Evolutionary conservation across 2,113 vertebrate genomes (phyloP), one percentile per base, ranked within the genome.

Genomic region (Tylochromis polylepis): DNA sequence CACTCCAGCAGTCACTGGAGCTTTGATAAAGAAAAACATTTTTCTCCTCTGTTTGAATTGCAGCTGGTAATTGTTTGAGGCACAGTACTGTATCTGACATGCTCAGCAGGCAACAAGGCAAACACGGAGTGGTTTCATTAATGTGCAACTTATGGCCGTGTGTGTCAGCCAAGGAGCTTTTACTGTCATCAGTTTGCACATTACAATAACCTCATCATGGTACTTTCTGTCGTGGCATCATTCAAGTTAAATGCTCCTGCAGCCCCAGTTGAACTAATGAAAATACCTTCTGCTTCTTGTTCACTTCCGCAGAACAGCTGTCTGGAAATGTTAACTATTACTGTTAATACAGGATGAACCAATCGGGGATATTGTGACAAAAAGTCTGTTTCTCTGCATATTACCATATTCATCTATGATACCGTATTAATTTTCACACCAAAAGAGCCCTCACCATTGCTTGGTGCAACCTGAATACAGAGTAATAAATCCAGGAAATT

Each of bases 51-150:
- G 43, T 55, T 79, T 57, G 58, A 86, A 58, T 60, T 81, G 82
- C 59, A 31, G 67, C 82, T 49, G 79, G 83, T 87, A 87, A 88
- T 87, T 83, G 82, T 87, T 78, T 62, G 70, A 90, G 67, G 67
- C 49, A 22, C 75, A 85, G 82, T 62, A 5, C 34, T 91, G 81
- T 75, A 57, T 89, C 82, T 56, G 46, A 88, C 67, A 84, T 67
- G 56, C 90, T 91, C 92, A 87, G 88, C 84, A 81, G 89, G 88
- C 81, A 80, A 49, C 79, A 49, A 87, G 84, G 85, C 80, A 49
- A 89, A 57, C 60, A 85, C 31, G 0, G n/a, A 83, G 85, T 89
- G 90, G 81, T 81, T 85, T 89, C 72, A 91, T 92, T 92, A 84
- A 90, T 88, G 85, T 29, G 84, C 36, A 62, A 84, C 79, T 88